Base-by-base conservation (phyloP, 2,113 vertebrate genomes). In the Corythaixoides concolor region DNA sequence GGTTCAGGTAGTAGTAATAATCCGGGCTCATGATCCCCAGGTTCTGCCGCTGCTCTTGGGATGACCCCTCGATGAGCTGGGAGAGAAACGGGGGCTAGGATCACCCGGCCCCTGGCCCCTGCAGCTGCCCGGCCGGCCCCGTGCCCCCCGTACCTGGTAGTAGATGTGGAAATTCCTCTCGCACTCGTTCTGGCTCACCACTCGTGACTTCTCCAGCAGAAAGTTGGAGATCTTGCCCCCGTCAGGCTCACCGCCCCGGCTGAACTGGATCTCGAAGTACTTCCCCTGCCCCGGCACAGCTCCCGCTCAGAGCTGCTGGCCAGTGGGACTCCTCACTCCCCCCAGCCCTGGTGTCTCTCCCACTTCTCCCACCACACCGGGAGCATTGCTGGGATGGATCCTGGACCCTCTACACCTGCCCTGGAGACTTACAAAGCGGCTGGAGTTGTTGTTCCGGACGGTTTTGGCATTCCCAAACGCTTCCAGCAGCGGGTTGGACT, bases 201-300 rank as follows among this genome's bases (percentile, higher is more conserved):
- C 99, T 8, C 99, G 98, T 0, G 99, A 99, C 96, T 99, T 99
- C 98, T 99, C 99, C 94, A 99, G 97, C 75, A 99, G 97, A 94
- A 99, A 99, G 97, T 99, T 99, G 85, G 99, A 99, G 93, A 99
- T 99, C 97, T 99, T 99, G 11, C 99, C 99, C 6, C 99, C 99
- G 0, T 99, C 99, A 0, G 99, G 99, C 82, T 99, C 99, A 4
- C 99, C 99, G 0, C 99, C 99, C 15, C 99, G 98, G 97, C 99
- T 99, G 98, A 99, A 99, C 97, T 99, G 99, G 97, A 99, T 99
- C 97, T 99, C 99, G 33, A 99, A 99, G 96, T 99, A 99, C 95
- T 99, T 99, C 50, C 99, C 99, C 99, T 99, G 97, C 37, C 13
- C 43, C 75, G 0, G 78, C 64, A 91, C 18, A 79, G 45, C 16